Evolutionary conservation across 1,140 invertebrate species (phyloP).

Genomic region (Drosophila ambigua): DNA sequence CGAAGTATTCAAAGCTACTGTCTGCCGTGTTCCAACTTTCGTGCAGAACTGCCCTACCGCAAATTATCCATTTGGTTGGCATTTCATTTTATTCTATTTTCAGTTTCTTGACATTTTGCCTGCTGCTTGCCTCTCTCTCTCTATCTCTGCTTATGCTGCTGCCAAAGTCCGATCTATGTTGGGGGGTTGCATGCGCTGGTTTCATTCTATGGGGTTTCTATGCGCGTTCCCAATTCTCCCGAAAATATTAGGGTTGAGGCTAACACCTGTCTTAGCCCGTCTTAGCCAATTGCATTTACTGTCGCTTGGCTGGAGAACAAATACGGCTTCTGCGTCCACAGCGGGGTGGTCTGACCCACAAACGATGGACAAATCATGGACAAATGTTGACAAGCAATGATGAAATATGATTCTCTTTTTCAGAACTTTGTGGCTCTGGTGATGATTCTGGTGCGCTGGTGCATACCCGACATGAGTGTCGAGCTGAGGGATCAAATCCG

Average conservation of each 20-base stretch:
- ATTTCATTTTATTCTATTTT: constrained; percentile 37
- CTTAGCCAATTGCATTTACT: constrained; percentile 43
- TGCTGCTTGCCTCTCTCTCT: not conserved
- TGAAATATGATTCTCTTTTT: constrained; percentile 66
- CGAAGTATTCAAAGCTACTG: constrained; percentile 55
- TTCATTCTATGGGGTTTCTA: constrained; percentile 44
- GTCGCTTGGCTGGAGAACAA: constrained; percentile 18
- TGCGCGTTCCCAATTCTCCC: constrained; percentile 37
- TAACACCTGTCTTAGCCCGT: constrained; percentile 49
- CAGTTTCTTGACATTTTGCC: constrained; percentile 12
- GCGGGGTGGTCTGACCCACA: constrained; percentile 23
- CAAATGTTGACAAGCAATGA: constrained; percentile 25
- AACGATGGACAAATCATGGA: constrained; percentile 15
- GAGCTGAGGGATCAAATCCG: constrained; percentile 91
- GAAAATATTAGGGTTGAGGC: constrained; percentile 60
- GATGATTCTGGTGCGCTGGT: constrained; percentile 92
- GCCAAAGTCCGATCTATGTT: constrained; percentile 47
- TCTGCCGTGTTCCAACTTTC: constrained; percentile 29
- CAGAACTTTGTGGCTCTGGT: constrained; percentile 93
- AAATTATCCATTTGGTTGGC: constrained; percentile 53
- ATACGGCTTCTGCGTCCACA: constrained; percentile 27
- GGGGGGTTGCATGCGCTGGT: constrained; percentile 19
- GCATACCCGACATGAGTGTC: constrained; percentile 93
- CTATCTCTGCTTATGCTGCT: constrained; percentile 28
- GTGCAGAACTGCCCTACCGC: constrained; percentile 45